Evolutionary conservation across 2,888 invertebrate genomes (phyloP).

Genomic region (Drosophila rubida): DNA sequence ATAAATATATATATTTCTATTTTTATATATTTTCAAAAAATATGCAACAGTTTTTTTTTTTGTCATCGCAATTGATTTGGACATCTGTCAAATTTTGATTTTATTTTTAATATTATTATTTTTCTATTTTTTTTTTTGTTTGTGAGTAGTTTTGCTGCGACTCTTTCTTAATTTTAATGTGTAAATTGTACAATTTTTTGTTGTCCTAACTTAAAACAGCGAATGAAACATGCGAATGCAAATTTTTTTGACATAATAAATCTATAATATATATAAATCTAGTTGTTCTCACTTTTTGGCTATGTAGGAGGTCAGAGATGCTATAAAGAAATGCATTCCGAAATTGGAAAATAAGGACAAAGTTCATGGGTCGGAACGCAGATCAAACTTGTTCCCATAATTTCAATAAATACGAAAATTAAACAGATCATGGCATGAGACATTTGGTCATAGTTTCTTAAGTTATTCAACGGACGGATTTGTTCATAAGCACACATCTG

Average conservation of each 20-base stretch:
- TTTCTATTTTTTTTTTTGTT: slow-evolving; percentile 21
- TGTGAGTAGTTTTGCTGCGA: slow-evolving; percentile 53
- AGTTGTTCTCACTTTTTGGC: not conserved
- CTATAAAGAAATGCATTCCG: too few relatives aligned
- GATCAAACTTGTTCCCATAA: too few relatives aligned
- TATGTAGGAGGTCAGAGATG: too few relatives aligned
- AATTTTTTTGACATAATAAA: slow-evolving; percentile 75
- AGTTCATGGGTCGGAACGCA: too few relatives aligned
- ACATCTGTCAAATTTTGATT: slow-evolving; percentile 20
- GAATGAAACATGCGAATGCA: slow-evolving; percentile 66
- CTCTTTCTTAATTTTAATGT: slow-evolving; percentile 63
- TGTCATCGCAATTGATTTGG: slow-evolving; percentile 26
- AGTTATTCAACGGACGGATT: too few relatives aligned
- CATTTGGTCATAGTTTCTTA: too few relatives aligned
- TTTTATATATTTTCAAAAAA: slow-evolving; percentile 63
- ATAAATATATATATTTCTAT: slow-evolving; percentile 3
- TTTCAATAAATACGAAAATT: too few relatives aligned
- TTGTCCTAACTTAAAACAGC: slow-evolving; percentile 74
- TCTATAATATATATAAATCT: slow-evolving; percentile 73
- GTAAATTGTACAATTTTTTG: slow-evolving; percentile 78
- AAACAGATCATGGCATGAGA: too few relatives aligned
- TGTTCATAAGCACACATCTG: too few relatives aligned
- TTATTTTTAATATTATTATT: slow-evolving; percentile 18
- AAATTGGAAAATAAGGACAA: too few relatives aligned
- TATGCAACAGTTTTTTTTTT: slow-evolving; percentile 46